A percentile compares a stretch with the other conserved stretches of the same genome.
phyloP scores from a whole-genome alignment of 2,113 vertebrate species.

The Loxodonta africana region DNA sequence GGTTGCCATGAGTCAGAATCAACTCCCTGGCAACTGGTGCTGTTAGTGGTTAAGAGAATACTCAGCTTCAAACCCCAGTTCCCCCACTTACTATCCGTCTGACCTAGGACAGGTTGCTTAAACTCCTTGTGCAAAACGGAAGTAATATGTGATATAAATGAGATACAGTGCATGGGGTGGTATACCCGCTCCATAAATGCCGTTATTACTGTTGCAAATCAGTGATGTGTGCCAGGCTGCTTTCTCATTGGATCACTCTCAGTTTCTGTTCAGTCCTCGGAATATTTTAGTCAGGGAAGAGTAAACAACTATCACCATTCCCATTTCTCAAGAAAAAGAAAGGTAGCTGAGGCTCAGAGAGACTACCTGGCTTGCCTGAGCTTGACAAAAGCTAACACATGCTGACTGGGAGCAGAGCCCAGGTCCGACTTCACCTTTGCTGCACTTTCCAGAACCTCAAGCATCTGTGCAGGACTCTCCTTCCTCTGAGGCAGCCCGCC shows the following conservation, averaged over 20 bases:
- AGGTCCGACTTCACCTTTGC: neutral
- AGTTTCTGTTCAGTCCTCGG: neutral
- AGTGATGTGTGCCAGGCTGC: neutral
- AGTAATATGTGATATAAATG: neutral
- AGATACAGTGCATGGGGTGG: neutral
- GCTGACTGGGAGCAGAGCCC: no score
- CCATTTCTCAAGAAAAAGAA: neutral
- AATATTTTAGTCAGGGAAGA: neutral
- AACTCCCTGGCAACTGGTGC: neutral
- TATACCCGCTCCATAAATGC: neutral
- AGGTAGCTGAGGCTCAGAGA: neutral
- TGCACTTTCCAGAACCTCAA: neutral
- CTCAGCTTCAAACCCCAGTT: neutral
- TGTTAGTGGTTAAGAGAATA: neutral
- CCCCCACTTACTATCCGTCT: fast-evolving
- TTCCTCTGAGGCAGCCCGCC: no score
- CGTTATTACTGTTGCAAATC: neutral
- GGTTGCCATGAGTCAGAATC: no score
- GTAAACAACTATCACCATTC: neutral
- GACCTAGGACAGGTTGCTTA: neutral
- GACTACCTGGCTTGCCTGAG: neutral
- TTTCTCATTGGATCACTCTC: neutral
- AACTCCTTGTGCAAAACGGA: neutral
- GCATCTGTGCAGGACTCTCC: no score
- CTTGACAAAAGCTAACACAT: neutral